Conservation (phyloP, 2,113 vertebrate genomes). For the Carollia perspicillata region DNA sequence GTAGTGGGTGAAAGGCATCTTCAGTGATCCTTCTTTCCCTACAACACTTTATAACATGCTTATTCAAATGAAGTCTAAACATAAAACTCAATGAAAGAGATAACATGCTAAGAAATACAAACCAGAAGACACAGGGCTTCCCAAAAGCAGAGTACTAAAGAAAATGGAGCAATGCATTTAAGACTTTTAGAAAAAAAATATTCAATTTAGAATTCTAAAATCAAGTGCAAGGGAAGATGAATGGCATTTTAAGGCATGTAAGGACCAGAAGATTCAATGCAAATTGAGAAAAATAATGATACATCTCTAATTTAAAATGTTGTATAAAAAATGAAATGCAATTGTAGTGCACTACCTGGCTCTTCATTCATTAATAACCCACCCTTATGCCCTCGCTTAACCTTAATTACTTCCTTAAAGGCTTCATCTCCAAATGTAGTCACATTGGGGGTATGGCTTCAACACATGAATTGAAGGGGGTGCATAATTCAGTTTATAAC, state of each 20-base stretch:
- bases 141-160: not conserved
- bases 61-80: not conserved
- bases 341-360: too few species aligned
- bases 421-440: not conserved
- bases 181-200: not conserved
- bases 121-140: not conserved
- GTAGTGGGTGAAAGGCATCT: rapidly evolving
- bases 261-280: not conserved
- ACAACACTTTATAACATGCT: too few species aligned
- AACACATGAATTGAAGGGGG: not conserved
- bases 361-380: too few species aligned
- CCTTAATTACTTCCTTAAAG: not conserved
- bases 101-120: not conserved
- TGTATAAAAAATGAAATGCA: not conserved
- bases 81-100: too few species aligned
- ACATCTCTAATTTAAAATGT: not conserved
- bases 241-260: not conserved
- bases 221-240: not conserved
- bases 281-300: not conserved
- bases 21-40: not conserved
- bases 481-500: not conserved
- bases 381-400: not conserved
- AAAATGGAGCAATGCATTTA: not conserved
- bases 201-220: not conserved
- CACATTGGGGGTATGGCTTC: not conserved